Evolutionary conservation across 2,797 vertebrate genomes (phyloP), one percentile per base, ranked within the genome.

Genomic region (Lepilemur ruficaudatus): DNA sequence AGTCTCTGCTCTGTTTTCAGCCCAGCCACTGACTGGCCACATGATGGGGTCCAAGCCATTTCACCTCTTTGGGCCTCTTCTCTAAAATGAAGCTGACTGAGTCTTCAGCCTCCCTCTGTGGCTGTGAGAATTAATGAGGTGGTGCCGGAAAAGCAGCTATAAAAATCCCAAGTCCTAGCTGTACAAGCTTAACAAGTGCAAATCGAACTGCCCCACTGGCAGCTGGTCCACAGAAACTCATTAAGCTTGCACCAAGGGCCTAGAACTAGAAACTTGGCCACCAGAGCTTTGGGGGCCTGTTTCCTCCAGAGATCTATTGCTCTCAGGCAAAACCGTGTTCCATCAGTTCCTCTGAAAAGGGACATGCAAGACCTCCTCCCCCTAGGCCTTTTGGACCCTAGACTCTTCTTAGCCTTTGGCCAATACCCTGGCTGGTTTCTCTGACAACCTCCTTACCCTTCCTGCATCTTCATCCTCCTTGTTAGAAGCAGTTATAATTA

Each of bases 91-190:
- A 93, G 79, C 86, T 86, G 91, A 91, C 79, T 75, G 86, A 82
- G 63, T 61, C 89, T 95, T 93, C 73, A 79, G 82, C 65, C 79
- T 96, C 93, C 73, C 67, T 96, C 46, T n/a, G 79, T 0, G 4
- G 43, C 55, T 95, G 17, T 35, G 79, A 96, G 93, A 80, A 96
- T 94, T 97, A 96, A 97, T 94, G 82, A 97, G 85, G 41, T 85
- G 35, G 38, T 69, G 30, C 63, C 86, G 80, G 25, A 95, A 96
- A 97, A 18, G 43, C 85, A 91, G 82, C 91, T 95, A 48, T 94
- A 94, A 95, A 96, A 97, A 84, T 88, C 88, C 95, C 28, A 28
- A 92, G 11, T 95, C 82, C 35, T 89, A 70, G 67, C 57, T 55
- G 28, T 92, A 92, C n/a, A 72, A 63, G 84, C 57, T 91, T 96